These are phyloP conservation scores for Notothenia coriiceps DNA, from an alignment of 2,113 vertebrate genomes.

Conservation along the genomic window DNA sequence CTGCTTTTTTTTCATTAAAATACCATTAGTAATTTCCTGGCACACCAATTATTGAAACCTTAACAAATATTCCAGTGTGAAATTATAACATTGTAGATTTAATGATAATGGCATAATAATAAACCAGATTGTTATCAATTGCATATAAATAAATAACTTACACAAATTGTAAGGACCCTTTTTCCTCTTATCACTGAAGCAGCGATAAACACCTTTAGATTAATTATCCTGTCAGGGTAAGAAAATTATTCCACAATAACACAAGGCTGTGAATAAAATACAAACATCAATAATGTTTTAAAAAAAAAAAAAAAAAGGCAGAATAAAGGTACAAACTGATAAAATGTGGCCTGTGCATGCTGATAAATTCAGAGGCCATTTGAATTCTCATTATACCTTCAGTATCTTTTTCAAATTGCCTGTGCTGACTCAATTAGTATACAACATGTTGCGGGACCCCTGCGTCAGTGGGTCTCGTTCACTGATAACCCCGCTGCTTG, in stretches of 20 bases:
- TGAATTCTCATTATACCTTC: conserved; percentile 74
- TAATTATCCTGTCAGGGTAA: conserved; percentile 67
- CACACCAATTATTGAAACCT: neutral
- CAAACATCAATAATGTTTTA: conserved; percentile 68
- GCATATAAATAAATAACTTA: conserved; percentile 24
- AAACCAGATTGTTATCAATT: neutral
- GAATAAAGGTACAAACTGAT: conserved; percentile 49
- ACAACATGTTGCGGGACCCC: conserved; percentile 46
- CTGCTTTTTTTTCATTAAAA: conserved; percentile 25
- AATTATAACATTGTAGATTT: conserved; percentile 18
- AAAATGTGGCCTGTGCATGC: conserved; percentile 12
- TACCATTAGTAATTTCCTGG: conserved; percentile 3
- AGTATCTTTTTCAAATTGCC: conserved; percentile 55
- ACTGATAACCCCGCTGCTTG: conserved; percentile 78
- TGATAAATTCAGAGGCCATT: conserved; percentile 67
- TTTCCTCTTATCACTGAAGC: conserved; percentile 4
- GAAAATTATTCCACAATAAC: conserved; percentile 37
- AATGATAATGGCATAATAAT: conserved; percentile 29
- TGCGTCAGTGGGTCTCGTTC: conserved; percentile 80
- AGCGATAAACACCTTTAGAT: conserved; percentile 59
- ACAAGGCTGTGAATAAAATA: conserved; percentile 48
- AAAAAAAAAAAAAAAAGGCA: conserved; percentile 49
- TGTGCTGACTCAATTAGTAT: conserved; percentile 65
- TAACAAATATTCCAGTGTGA: neutral
- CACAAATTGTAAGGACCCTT: conserved; percentile 3